Base-by-base conservation (phyloP, 1,140 invertebrate genomes). In the Drosophila fuyamai region DNA sequence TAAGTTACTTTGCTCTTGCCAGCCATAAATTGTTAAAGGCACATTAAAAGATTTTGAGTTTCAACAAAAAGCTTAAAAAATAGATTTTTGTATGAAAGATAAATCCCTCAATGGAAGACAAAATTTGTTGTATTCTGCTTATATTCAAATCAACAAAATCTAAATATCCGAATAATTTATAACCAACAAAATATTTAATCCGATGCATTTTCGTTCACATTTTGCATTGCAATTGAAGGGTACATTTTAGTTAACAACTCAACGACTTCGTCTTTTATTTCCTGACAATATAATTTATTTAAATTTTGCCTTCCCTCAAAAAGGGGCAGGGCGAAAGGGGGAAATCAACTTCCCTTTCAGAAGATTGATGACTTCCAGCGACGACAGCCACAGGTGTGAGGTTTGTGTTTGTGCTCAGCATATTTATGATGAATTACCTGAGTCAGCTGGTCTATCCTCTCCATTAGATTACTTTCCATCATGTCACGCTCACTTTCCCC, bases 371-470 rank as follows among this genome's bases (percentile, higher is more conserved):
- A 67, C 73, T 76, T 48, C 48, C 72, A 35, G 43, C 14, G 58
- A 55, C 54, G 46, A 58, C 61, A 76, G 73, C 72, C 73, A 58
- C 77, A 70, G 59, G 77, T 80, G 72, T 76, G 46, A 46, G 60
- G 53, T 41, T 29, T 59, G 16, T 56, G 38, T 27, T 47, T 53
- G 51, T 29, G 56, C 56, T 41, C 27, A 59, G 50, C 60, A 58
- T 77, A 66, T 84, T 85, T 77, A 86, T 85, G 83, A 85, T 85
- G 83, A 85, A 85, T 85, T 85, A 88, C 81, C 76, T 78, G 57
- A 76, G 79, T 53, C 40, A 47, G 58, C 62, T 67, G 59, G 35
- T 47, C 41, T 58, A 68, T 47, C 36, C 47, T 70, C 63, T 66
- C 58, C 57, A 76, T 76, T 82, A 76, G 66, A 88, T 81, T 76